phyloP scores from a whole-genome alignment of 2,113 vertebrate species.

The Rhabdomys dilectus region DNA sequence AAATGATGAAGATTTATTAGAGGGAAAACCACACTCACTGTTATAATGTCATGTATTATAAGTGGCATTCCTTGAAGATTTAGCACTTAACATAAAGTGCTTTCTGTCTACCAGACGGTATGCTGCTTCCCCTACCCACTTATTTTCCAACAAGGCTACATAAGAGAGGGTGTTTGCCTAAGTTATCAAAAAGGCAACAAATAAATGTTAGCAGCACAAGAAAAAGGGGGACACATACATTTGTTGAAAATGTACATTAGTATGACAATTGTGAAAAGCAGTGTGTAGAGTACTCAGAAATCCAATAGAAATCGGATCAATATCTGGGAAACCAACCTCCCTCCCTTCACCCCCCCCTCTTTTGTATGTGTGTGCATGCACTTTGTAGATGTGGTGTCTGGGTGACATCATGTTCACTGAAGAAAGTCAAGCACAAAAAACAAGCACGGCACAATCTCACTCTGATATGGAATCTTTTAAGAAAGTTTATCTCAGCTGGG shows the following conservation, averaged over 20 bases:
- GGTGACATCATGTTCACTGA: background rate
- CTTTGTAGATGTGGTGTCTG: background rate
- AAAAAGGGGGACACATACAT: background rate
- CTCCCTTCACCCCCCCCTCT: too few relatives aligned
- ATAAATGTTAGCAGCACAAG: background rate
- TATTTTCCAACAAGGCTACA: background rate
- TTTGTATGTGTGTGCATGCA: too few relatives aligned
- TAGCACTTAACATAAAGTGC: background rate
- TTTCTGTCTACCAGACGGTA: background rate
- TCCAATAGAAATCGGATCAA: background rate
- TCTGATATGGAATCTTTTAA: background rate
- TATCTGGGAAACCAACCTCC: background rate
- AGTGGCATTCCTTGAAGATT: background rate
- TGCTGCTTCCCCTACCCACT: background rate
- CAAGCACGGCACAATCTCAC: background rate
- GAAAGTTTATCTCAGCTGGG: background rate
- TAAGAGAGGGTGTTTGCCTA: background rate
- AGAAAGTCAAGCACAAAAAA: background rate
- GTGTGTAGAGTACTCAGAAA: background rate
- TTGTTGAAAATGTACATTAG: background rate
- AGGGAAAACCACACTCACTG: background rate
- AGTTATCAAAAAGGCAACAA: background rate
- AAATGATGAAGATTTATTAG: background rate
- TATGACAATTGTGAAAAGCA: background rate
- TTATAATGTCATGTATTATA: background rate